Evolutionary conservation across 2,888 invertebrate species (phyloP).

Genomic region (Oscheius myriophilus): DNA sequence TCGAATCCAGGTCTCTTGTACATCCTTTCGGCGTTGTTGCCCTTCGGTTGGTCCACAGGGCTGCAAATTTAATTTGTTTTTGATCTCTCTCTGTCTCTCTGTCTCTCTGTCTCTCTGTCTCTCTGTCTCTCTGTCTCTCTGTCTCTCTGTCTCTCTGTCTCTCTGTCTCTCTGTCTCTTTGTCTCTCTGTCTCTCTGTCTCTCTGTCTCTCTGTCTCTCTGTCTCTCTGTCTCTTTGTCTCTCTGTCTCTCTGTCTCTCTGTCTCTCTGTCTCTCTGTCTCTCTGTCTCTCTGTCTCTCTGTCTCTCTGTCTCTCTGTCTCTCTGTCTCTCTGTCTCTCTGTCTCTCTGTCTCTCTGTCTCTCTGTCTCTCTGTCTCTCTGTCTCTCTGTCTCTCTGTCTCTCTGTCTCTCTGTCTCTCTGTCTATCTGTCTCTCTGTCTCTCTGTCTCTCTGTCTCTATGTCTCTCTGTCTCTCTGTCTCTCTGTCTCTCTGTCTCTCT

Average conservation of each 20-base stretch:
- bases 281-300: background rate
- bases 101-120: background rate
- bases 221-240: background rate
- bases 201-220: background rate
- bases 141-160: background rate
- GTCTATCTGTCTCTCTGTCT: background rate
- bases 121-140: background rate
- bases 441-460: background rate
- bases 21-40: conserved; percentile 62
- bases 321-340: background rate
- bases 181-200: background rate
- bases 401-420: background rate
- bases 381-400: background rate
- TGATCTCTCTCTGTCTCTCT: background rate
- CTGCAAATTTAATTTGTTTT: conserved; percentile 30
- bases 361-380: background rate
- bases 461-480: background rate
- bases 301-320: background rate
- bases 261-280: background rate
- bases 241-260: background rate
- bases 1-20: conserved; percentile 68
- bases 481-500: background rate
- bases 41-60: conserved; percentile 59
- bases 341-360: background rate
- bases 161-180: background rate